These are phyloP conservation scores for Platysternon megacephalum DNA, from an alignment of 2,113 vertebrate species.

Conservation along the genomic window DNA sequence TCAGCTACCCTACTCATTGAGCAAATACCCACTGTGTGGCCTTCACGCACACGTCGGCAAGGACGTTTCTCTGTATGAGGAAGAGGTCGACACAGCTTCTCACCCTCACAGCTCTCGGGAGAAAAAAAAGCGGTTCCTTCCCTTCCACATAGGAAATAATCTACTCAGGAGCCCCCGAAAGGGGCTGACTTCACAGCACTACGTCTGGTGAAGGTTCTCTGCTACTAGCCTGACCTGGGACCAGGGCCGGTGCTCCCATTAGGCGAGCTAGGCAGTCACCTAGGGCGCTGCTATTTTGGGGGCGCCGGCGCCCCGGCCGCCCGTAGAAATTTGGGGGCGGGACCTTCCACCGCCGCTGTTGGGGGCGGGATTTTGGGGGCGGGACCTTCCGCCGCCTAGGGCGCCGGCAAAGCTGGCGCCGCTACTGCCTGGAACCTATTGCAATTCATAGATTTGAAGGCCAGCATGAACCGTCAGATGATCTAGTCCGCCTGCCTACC, in stretches of 20 bases:
- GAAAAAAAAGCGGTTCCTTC: background rate
- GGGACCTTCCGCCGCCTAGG: no score
- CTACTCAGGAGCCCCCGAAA: background rate
- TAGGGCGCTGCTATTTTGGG: no score
- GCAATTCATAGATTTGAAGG: background rate
- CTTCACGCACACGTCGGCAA: background rate
- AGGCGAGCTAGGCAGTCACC: no score
- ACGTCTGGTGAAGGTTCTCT: background rate
- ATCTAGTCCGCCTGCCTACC: accelerated
- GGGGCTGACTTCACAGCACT: background rate
- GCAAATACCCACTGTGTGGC: background rate
- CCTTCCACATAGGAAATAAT: background rate
- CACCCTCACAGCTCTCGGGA: background rate
- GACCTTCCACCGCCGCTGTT: no score
- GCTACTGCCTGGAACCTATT: background rate
- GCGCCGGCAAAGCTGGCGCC: no score
- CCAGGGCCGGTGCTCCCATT: no score
- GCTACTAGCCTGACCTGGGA: background rate
- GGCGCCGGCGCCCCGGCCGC: no score
- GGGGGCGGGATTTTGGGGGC: no score
- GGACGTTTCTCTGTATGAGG: accelerated
- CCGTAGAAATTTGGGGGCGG: no score
- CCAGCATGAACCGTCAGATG: background rate
- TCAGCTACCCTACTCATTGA: background rate
- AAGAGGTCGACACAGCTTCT: background rate